These are phyloP conservation scores for Elachura formosa DNA, from an alignment of 2,113 vertebrate genomes.

Conservation along the genomic window DNA sequence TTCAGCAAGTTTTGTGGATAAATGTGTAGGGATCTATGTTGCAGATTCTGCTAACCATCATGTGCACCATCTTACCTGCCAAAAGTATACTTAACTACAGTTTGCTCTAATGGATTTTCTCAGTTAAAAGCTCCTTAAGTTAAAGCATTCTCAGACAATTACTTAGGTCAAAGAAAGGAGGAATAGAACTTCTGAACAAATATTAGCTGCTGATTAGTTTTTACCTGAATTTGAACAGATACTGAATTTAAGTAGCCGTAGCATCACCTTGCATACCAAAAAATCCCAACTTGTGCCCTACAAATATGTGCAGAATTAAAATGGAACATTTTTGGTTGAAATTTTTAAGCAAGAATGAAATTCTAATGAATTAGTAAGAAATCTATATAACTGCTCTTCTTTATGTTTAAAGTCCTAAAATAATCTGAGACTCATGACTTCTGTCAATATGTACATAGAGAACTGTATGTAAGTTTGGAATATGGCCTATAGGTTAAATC, in stretches of 20 bases:
- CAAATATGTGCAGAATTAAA: neutral
- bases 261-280: neutral
- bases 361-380: neutral
- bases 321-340: neutral
- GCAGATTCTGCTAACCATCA: neutral
- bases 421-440: neutral
- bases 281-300: rapidly evolving
- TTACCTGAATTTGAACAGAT: neutral
- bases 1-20: neutral
- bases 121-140: neutral
- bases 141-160: neutral
- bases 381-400: neutral
- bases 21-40: neutral
- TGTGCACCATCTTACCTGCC: neutral
- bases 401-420: neutral
- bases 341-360: neutral
- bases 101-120: neutral
- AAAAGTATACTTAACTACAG: neutral
- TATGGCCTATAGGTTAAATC: neutral
- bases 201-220: neutral
- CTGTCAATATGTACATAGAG: neutral
- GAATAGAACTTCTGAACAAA: neutral
- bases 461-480: neutral
- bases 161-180: neutral
- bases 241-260: neutral